Conservation (phyloP, 2,888 invertebrate genomes). For the Sarcophaga subvicina region DNA sequence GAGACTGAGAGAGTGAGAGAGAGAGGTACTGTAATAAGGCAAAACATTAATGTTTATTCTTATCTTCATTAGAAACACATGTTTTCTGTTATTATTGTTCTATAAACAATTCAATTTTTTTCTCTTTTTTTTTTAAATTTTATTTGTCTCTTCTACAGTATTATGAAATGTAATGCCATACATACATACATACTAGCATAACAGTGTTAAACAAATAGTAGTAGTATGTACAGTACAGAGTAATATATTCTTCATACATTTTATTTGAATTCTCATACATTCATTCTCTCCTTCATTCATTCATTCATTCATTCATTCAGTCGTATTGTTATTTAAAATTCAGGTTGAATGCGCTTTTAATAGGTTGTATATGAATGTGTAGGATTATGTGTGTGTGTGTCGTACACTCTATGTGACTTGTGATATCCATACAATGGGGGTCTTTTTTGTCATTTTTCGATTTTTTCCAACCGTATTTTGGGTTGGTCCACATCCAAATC, state of each 20-base stretch:
- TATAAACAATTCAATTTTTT: not conserved
- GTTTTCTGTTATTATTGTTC: not conserved
- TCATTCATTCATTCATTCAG: not conserved
- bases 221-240: too few species aligned
- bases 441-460: not conserved
- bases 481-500: constrained; percentile 53
- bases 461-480: constrained; percentile 17
- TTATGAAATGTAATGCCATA: not conserved
- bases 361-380: constrained; percentile 49
- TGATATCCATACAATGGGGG: constrained; percentile 55
- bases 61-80: too few species aligned
- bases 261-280: not conserved
- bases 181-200: not conserved
- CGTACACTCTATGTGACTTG: not conserved
- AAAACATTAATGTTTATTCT: too few species aligned
- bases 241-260: not conserved
- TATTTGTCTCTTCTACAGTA: not conserved
- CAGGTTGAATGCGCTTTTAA: constrained; percentile 72
- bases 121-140: not conserved
- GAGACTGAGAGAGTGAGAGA: too few species aligned
- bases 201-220: not conserved
- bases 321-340: constrained; percentile 69
- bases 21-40: too few species aligned
- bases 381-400: not conserved
- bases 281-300: not conserved